Conservation (phyloP, 2,113 vertebrate species). For the Danionella cerebrum region DNA sequence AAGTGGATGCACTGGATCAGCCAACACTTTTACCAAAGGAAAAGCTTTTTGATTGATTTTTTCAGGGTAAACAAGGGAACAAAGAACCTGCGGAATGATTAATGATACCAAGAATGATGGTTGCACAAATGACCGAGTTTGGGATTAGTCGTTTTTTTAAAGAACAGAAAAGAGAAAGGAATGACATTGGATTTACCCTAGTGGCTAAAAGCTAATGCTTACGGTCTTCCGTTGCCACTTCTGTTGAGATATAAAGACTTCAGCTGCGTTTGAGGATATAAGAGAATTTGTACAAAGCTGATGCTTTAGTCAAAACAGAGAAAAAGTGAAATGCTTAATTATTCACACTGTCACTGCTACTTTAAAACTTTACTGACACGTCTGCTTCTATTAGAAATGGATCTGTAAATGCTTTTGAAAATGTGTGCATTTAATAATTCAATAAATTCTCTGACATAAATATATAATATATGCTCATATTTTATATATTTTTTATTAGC, state of each 20-base stretch:
- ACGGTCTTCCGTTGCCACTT: constrained; percentile 76
- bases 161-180: constrained; percentile 41
- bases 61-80: constrained; percentile 64
- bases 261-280: constrained; percentile 34
- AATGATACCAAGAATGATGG: constrained; percentile 38
- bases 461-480: too few species aligned
- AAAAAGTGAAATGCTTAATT: background rate
- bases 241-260: constrained; percentile 79
- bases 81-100: constrained; percentile 36
- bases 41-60: background rate
- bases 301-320: constrained; percentile 2
- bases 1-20: background rate
- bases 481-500: too few species aligned
- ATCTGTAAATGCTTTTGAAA: too few species aligned
- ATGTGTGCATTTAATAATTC: too few species aligned
- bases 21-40: background rate
- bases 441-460: too few species aligned
- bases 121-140: constrained; percentile 41
- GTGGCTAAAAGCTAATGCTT: constrained; percentile 72
- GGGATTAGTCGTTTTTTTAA: constrained; percentile 58
- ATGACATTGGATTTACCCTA: constrained; percentile 74
- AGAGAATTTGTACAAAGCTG: constrained; percentile 12
- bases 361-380: too few species aligned
- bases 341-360: background rate
- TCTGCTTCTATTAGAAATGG: too few species aligned